Evolutionary conservation across 2,113 vertebrate species (phyloP).

Genomic region (Rana temporaria): DNA sequence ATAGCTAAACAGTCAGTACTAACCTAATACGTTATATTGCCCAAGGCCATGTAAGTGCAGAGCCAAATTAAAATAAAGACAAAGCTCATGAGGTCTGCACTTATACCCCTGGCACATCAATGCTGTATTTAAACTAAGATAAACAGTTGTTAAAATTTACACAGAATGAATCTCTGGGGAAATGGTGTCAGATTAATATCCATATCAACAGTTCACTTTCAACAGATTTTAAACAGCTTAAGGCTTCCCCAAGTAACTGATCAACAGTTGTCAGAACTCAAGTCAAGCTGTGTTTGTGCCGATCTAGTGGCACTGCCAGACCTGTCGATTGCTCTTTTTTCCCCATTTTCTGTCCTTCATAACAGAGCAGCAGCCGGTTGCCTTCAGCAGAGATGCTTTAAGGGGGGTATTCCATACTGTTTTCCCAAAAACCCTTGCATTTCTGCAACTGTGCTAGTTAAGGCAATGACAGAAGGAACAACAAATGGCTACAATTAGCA

Average conservation of each 20-base stretch:
- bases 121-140: conserved; percentile 58
- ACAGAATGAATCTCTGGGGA: conserved; percentile 62
- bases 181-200: conserved; percentile 68
- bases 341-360: neutral
- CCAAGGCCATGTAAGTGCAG: conserved; percentile 54
- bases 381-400: conserved; percentile 67
- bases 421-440: conserved; percentile 69
- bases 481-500: conserved; percentile 67
- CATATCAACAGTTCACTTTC: conserved; percentile 64
- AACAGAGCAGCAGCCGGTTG: conserved; percentile 65
- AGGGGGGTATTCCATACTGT: conserved; percentile 66
- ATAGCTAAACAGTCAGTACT: conserved; percentile 57
- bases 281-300: conserved; percentile 65
- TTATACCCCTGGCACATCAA: conserved; percentile 59
- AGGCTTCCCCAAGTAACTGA: conserved; percentile 61
- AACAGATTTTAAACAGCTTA: conserved; percentile 65
- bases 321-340: conserved; percentile 61
- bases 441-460: conserved; percentile 70
- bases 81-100: conserved; percentile 58
- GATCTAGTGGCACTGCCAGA: conserved; percentile 65
- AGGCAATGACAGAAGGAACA: conserved; percentile 68
- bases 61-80: conserved; percentile 60
- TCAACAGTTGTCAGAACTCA: conserved; percentile 68
- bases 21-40: conserved; percentile 61
- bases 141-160: conserved; percentile 67